Conservation (phyloP, 2,113 vertebrate genomes). For the Meleagris gallopavo region DNA sequence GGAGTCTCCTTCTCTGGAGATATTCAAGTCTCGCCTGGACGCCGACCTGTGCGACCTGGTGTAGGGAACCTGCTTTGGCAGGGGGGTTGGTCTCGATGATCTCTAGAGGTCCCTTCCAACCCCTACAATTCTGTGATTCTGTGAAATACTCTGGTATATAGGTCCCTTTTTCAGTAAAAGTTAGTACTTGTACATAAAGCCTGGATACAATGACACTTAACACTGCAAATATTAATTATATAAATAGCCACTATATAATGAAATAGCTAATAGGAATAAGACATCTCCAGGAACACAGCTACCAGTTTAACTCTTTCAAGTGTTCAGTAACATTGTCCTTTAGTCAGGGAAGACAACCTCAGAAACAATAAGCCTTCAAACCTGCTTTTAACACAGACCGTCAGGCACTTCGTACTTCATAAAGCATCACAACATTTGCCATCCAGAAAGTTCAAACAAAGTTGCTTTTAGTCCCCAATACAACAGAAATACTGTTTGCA, state of each 20-base stretch:
- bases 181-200: not conserved
- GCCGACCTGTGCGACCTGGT: too few species aligned
- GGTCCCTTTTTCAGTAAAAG: not conserved
- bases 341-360: not conserved
- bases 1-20: too few species aligned
- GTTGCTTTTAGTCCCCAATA: not conserved
- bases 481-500: not conserved
- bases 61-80: too few species aligned
- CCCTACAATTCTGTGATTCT: too few species aligned
- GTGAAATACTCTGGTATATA: not conserved
- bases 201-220: not conserved
- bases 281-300: not conserved
- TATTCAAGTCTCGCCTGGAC: too few species aligned
- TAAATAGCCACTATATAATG: not conserved
- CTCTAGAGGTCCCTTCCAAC: too few species aligned
- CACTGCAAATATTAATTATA: not conserved
- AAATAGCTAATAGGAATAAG: not conserved
- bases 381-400: not conserved
- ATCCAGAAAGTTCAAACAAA: not conserved
- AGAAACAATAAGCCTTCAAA: not conserved
- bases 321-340: fast-evolving
- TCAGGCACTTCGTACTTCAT: fast-evolving
- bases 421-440: not conserved
- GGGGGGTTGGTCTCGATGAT: too few species aligned
- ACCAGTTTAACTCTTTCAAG: not conserved